These are phyloP conservation scores for Bos taurus DNA, from an alignment of 2,113 vertebrate species.

Conservation along the genomic window DNA sequence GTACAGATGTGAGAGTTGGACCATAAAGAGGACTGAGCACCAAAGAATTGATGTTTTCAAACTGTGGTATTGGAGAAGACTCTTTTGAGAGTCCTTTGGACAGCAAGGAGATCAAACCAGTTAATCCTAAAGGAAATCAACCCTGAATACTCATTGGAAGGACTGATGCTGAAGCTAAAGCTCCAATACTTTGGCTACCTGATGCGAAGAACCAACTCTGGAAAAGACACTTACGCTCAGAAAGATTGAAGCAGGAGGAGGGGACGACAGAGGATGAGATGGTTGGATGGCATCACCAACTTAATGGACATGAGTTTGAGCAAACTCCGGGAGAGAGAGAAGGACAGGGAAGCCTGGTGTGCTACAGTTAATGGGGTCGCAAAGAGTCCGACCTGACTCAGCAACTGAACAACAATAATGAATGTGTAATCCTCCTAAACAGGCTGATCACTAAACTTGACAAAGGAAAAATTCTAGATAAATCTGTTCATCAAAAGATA, in stretches of 20 bases:
- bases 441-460: conserved; percentile 17
- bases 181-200: not conserved
- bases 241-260: not conserved
- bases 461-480: not conserved
- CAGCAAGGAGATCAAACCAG: not conserved
- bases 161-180: not conserved
- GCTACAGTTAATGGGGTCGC: not conserved
- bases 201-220: not conserved
- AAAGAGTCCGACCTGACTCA: not conserved
- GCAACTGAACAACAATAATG: not conserved
- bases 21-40: not conserved
- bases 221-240: not conserved
- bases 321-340: not conserved
- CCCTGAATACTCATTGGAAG: not conserved
- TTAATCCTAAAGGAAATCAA: not conserved
- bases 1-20: not conserved
- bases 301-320: not conserved
- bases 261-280: not conserved
- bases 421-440: not conserved
- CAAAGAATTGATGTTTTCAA: not conserved
- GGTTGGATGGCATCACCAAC: not conserved
- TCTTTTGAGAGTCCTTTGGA: not conserved
- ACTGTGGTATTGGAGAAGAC: not conserved
- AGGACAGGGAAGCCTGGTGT: not conserved
- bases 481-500: conserved; percentile 1